These are phyloP conservation scores for Drosophila mercatorum DNA, from an alignment of 2,888 invertebrate genomes.

Conservation along the genomic window DNA sequence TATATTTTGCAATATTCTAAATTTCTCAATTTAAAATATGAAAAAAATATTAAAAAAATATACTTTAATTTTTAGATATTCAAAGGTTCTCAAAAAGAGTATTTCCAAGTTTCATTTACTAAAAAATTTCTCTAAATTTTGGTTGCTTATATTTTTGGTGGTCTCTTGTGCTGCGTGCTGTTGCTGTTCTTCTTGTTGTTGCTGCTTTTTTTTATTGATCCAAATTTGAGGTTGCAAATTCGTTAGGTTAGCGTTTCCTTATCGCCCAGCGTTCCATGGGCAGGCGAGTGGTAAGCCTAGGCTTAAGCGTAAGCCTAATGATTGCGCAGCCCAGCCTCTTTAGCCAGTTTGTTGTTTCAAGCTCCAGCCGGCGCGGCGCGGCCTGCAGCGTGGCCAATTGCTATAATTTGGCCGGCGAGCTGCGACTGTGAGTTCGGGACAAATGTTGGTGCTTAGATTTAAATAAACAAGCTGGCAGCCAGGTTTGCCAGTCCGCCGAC, in stretches of 20 bases:
- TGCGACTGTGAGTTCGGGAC: slow-evolving; percentile 21
- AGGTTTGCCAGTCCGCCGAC: slow-evolving; percentile 50
- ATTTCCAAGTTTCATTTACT: neutral
- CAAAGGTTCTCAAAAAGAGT: neutral
- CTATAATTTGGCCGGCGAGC: slow-evolving; percentile 57
- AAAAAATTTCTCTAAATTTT: neutral
- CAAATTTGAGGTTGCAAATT: slow-evolving; percentile 70
- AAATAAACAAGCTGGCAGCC: slow-evolving; percentile 60
- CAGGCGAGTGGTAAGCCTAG: slow-evolving; percentile 16
- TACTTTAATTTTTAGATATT: too few relatives aligned
- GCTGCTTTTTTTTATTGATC: slow-evolving; percentile 67
- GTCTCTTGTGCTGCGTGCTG: slow-evolving; percentile 46
- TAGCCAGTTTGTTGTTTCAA: slow-evolving; percentile 45
- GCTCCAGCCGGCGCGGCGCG: slow-evolving; percentile 28
- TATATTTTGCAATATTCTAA: too few relatives aligned
- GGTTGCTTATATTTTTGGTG: slow-evolving; percentile 33
- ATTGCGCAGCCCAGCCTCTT: slow-evolving; percentile 47
- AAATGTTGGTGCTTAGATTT: slow-evolving; percentile 59
- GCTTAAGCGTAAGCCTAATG: slow-evolving; percentile 48
- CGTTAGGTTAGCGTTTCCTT: slow-evolving; percentile 56
- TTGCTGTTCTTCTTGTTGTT: neutral
- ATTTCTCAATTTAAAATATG: too few relatives aligned
- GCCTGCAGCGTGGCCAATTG: slow-evolving; percentile 60
- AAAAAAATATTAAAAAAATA: too few relatives aligned
- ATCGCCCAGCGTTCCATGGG: slow-evolving; percentile 60